These are phyloP conservation scores for Crenichthys baileyi DNA, from an alignment of 2,797 vertebrate genomes.

Conservation along the genomic window DNA sequence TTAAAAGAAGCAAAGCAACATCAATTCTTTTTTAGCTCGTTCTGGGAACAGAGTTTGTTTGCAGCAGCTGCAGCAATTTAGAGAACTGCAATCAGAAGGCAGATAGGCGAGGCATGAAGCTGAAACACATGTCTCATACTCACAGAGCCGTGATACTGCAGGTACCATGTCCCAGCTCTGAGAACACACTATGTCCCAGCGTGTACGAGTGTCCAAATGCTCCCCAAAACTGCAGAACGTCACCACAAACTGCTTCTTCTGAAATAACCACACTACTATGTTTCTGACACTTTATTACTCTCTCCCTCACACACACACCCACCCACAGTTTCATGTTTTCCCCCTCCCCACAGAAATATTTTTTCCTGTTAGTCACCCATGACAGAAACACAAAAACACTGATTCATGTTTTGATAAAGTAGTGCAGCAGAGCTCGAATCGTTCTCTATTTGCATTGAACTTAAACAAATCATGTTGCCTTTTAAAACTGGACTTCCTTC, in stretches of 20 bases:
- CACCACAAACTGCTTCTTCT: slow-evolving; percentile 16
- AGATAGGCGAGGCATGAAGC: slow-evolving; percentile 56
- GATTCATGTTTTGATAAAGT: slow-evolving; percentile 59
- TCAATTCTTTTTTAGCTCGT: slow-evolving; percentile 19
- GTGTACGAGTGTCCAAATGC: background rate
- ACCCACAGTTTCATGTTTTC: background rate
- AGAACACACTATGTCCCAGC: slow-evolving; percentile 20
- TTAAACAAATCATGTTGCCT: slow-evolving; percentile 20
- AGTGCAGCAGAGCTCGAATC: background rate
- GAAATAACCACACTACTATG: background rate
- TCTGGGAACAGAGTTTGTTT: slow-evolving; percentile 73
- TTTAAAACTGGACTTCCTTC: slow-evolving; percentile 10
- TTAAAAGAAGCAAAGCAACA: slow-evolving; percentile 66
- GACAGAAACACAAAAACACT: slow-evolving; percentile 56
- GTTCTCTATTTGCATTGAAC: slow-evolving; percentile 29
- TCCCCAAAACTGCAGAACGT: slow-evolving; percentile 29
- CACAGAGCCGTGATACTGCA: slow-evolving; percentile 47
- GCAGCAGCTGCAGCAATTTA: slow-evolving; percentile 67
- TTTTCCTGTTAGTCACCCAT: slow-evolving; percentile 41
- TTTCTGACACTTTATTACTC: background rate
- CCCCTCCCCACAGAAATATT: slow-evolving; percentile 2
- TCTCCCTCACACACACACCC: background rate
- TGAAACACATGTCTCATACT: slow-evolving; percentile 63
- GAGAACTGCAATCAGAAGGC: slow-evolving; percentile 45
- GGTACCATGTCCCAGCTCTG: slow-evolving; percentile 17